phyloP scores from a whole-genome alignment of 2,113 vertebrate species.

The Engraulis encrasicolus region DNA sequence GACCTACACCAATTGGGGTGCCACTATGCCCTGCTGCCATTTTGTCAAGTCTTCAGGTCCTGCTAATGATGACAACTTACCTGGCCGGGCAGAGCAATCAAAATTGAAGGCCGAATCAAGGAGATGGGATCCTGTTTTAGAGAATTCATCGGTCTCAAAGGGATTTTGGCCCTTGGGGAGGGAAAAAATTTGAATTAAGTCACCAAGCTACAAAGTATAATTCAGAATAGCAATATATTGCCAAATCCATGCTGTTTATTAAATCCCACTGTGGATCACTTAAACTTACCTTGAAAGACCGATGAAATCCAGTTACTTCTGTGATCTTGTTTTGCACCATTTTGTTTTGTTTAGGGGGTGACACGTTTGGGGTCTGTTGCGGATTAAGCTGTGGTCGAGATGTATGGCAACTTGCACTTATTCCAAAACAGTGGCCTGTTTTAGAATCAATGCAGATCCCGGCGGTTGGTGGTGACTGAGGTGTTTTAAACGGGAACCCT shows the following conservation, averaged over 20 bases:
- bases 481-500: slow-evolving; percentile 77
- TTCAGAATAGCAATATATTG: too few relatives aligned
- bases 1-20: too few relatives aligned
- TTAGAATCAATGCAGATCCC: slow-evolving; percentile 10
- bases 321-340: slow-evolving; percentile 93
- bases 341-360: slow-evolving; percentile 61
- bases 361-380: slow-evolving; percentile 59
- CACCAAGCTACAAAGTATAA: neutral
- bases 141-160: slow-evolving; percentile 87
- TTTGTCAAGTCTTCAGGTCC: neutral
- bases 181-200: slow-evolving; percentile 12
- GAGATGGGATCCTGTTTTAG: slow-evolving; percentile 80
- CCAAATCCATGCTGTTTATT: too few relatives aligned
- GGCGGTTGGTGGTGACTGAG: slow-evolving; percentile 59
- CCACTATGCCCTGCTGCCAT: neutral
- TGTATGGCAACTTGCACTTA: slow-evolving; percentile 60
- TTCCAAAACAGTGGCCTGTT: slow-evolving; percentile 28
- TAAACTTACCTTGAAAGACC: slow-evolving; percentile 86
- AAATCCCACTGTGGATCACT: neutral
- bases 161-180: slow-evolving; percentile 94
- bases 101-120: slow-evolving; percentile 86
- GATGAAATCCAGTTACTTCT: slow-evolving; percentile 88
- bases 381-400: slow-evolving; percentile 48
- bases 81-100: slow-evolving; percentile 85
- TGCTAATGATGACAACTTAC: slow-evolving; percentile 69